These are phyloP conservation scores for Archilochus colubris DNA, from an alignment of 2,113 vertebrate species.

Conservation along the genomic window DNA sequence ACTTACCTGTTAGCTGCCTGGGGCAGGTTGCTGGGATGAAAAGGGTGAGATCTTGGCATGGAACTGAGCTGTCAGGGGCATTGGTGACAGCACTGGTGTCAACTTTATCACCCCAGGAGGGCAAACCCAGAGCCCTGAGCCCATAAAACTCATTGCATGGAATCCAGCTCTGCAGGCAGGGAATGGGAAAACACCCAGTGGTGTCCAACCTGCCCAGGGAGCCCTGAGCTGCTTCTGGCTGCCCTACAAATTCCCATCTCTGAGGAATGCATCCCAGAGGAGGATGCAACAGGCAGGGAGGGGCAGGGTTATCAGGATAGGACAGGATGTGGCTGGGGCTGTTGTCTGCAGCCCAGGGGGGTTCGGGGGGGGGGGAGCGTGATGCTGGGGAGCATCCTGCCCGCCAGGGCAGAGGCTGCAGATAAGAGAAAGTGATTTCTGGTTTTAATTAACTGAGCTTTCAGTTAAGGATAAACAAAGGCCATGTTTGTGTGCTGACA, in stretches of 20 bases:
- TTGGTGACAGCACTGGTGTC: not conserved
- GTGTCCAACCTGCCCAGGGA: not conserved
- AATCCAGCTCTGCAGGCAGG: not conserved
- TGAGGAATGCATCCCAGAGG: rapidly evolving
- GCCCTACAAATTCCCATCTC: not conserved
- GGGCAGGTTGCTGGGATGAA: not conserved
- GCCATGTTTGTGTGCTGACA: slow-evolving; percentile 62
- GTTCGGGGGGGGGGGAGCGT: rapidly evolving
- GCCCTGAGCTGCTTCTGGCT: not conserved
- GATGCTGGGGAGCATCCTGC: not conserved
- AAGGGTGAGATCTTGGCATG: not conserved
- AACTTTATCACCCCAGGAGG: not conserved
- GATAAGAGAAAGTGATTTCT: slow-evolving; percentile 53
- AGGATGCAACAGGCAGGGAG: not conserved
- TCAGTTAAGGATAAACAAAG: slow-evolving; percentile 61
- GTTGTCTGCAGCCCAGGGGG: not conserved
- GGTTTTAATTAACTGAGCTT: slow-evolving; percentile 64
- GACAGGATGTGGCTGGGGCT: not conserved
- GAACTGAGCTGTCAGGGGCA: not conserved
- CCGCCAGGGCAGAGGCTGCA: slow-evolving; percentile 37
- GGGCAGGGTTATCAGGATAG: not conserved
- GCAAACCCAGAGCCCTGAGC: not conserved
- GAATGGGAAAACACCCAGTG: rapidly evolving
- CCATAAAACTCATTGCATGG: rapidly evolving
- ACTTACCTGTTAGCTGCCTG: rapidly evolving